Evolutionary conservation across 2,113 vertebrate species (phyloP).

Genomic region (Pteronura brasiliensis): DNA sequence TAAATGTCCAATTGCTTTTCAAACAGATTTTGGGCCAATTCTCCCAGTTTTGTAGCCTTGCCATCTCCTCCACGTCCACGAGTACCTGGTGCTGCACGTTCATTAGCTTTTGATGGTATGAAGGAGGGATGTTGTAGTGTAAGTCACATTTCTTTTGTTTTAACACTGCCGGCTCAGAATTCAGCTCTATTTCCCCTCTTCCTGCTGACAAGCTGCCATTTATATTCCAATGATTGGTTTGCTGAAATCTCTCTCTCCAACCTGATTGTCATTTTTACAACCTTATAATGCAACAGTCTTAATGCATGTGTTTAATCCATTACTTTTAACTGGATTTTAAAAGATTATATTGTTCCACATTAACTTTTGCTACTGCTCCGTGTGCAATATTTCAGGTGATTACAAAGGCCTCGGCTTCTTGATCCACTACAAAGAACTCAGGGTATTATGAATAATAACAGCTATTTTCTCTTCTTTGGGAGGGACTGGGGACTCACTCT

Average conservation of each 20-base stretch:
- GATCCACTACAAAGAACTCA: background rate
- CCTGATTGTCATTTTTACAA: background rate
- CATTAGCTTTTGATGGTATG: background rate
- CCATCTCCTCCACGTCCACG: background rate
- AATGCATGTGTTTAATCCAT: background rate
- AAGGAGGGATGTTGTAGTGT: background rate
- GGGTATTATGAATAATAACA: background rate
- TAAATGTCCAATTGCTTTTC: background rate
- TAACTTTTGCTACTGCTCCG: background rate
- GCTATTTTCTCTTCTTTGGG: background rate
- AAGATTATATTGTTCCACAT: background rate
- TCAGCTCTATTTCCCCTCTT: background rate
- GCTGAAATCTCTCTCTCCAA: background rate
- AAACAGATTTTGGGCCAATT: background rate
- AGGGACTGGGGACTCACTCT: background rate
- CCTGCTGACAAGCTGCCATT: background rate
- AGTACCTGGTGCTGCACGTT: background rate
- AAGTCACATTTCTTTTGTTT: background rate
- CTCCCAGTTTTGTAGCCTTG: background rate
- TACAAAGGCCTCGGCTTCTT: background rate
- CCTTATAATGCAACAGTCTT: background rate
- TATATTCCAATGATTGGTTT: background rate
- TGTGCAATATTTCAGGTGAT: background rate
- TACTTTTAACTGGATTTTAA: conserved; percentile 17
- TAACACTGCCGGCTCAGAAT: background rate